Percentiles rank a stretch among this genome's conserved stretches.
These are phyloP conservation scores for Lacerta viridis DNA, from an alignment of 2,797 vertebrate species.

Conservation along the genomic window DNA sequence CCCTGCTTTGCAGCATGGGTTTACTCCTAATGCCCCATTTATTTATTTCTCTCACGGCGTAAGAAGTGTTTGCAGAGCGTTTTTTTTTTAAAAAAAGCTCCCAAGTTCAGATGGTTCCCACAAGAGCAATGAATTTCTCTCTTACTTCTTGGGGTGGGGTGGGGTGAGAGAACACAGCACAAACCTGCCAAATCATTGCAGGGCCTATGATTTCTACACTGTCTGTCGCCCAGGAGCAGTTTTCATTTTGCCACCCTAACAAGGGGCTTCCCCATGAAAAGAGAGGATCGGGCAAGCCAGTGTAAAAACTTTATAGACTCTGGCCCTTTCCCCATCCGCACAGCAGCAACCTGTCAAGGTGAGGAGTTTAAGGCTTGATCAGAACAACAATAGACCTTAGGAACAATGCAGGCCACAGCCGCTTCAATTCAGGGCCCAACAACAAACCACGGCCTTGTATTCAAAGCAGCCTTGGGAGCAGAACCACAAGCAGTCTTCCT, in stretches of 20 bases:
- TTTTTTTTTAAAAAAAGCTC: neutral
- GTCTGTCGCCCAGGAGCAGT: neutral
- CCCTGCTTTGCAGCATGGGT: neutral
- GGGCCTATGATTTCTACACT: neutral
- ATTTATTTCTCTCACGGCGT: no score
- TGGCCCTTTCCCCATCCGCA: neutral
- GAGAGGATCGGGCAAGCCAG: neutral
- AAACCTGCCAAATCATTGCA: neutral
- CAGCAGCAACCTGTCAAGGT: neutral
- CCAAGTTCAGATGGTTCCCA: neutral
- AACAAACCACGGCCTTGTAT: neutral
- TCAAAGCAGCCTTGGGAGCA: neutral
- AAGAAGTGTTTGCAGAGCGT: neutral
- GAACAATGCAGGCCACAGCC: neutral
- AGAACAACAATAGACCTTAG: neutral
- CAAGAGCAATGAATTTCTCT: neutral
- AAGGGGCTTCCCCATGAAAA: neutral
- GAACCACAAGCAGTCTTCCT: no score
- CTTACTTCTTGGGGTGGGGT: neutral
- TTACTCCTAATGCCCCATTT: no score
- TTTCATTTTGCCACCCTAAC: neutral
- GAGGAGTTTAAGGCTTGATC: no score
- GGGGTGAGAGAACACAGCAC: neutral
- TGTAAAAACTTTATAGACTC: neutral
- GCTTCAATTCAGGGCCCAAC: neutral